phyloP scores from a whole-genome alignment of 2,797 vertebrate species.

The Tenualosa thibaudeaui region DNA sequence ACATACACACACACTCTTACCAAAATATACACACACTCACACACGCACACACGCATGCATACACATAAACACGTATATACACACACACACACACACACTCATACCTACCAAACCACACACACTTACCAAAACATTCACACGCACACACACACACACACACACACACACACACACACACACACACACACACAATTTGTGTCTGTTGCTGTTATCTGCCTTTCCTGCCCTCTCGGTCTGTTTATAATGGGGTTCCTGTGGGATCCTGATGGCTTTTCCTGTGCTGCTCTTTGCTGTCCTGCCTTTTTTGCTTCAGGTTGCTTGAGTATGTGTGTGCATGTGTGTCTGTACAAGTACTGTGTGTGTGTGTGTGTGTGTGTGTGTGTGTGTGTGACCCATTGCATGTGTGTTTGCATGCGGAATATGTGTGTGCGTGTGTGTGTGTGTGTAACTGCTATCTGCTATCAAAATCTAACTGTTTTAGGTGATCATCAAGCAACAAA shows the following conservation, averaged over 20 bases:
- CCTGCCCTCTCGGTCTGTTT: neutral
- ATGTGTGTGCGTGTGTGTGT: neutral
- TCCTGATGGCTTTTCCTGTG: constrained; percentile 11
- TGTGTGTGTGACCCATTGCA: no score
- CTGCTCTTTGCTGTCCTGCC: neutral
- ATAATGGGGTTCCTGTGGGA: constrained; percentile 18
- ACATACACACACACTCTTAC: neutral
- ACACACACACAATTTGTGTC: neutral
- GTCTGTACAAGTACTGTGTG: neutral
- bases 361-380: no score
- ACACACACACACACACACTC: neutral
- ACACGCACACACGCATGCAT: neutral
- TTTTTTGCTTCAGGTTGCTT: neutral
- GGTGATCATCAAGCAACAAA: neutral
- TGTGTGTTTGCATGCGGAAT: no score
- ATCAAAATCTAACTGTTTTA: neutral
- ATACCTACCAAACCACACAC: neutral
- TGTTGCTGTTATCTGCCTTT: neutral
- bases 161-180: no score
- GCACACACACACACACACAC: no score
- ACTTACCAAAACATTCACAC: no score
- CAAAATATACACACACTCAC: neutral
- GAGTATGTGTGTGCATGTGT: constrained; percentile 1
- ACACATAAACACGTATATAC: neutral
- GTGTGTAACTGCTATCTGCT: neutral